Base-by-base conservation (phyloP, 2,113 vertebrate species). In the Pagrus major region DNA sequence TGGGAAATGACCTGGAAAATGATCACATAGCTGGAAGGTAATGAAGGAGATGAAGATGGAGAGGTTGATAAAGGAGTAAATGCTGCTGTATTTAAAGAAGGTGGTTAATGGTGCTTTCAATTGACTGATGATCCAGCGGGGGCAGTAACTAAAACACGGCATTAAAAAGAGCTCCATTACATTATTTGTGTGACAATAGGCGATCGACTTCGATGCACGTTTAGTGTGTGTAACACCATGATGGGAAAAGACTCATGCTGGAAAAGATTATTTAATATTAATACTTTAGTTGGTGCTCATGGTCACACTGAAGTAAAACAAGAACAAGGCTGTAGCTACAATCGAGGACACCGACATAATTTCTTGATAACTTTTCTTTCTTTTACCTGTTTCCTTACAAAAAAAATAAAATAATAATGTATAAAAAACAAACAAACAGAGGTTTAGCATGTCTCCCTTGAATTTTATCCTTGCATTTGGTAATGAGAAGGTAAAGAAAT, bases 1-100 rank as follows among this genome's bases (percentile, higher is more conserved):
- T 31, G 35, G 5, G 42, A 67, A 35, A 33, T 71, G 68, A 88
- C 54, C 70, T 31, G 55, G 66, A 52, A 77, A 86, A 71, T 25
- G 25, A 39, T 66, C 69, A 71, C 33, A 51, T 12, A n/a, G 42
- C 49, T 59, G 59, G 20, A 51, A 44, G 66, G 58, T 80, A 83
- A 83, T 81, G 42, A 41, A 16, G 33, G n/a, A 80, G 59, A 73
- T 64, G 52, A 81, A 80, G 73, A 83, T 68, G 51, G 39, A 86
- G 77, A 67, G 37, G 10, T 23, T 70, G n/a, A 51, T 63, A 27
- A 78, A 60, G n/a, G 23, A 29, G 14, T 65, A 7, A 60, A 52
- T 31, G 21, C 35, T 23, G 16, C 33, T 83, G 20, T 35, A 58
- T 67, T 70, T 61, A 46, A 35, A 5, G 25, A 64, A 33, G 29